A percentile compares a stretch with the other conserved stretches of the same genome.
phyloP scores from a whole-genome alignment of 2,113 vertebrate species.

The Raphicerus campestris region DNA sequence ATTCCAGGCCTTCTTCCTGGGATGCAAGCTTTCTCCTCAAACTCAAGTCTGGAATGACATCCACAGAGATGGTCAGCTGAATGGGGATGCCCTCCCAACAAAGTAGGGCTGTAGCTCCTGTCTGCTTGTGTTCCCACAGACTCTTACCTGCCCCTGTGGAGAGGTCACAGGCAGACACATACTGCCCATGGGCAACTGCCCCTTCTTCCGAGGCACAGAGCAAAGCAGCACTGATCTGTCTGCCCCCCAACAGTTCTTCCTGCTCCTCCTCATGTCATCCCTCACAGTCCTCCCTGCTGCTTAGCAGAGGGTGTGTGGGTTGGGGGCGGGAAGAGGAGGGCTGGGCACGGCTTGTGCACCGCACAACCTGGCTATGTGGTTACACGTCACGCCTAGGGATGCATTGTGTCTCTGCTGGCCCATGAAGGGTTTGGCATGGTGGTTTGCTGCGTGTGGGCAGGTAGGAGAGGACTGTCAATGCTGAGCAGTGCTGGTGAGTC shows the following conservation, averaged over 20 bases:
- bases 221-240: neutral
- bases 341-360: neutral
- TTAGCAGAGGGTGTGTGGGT: neutral
- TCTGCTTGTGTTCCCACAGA: neutral
- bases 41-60: neutral
- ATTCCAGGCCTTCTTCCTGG: neutral
- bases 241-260: neutral
- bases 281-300: neutral
- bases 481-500: neutral
- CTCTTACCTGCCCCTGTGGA: neutral
- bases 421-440: neutral
- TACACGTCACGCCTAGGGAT: conserved; percentile 25
- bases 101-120: neutral
- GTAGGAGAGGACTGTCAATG: neutral
- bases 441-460: neutral
- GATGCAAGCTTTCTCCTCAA: neutral
- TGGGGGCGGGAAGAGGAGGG: neutral
- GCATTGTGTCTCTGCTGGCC: conserved; percentile 34
- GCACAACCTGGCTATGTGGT: conserved; percentile 39
- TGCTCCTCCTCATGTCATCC: neutral
- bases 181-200: neutral
- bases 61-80: neutral
- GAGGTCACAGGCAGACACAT: neutral
- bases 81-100: neutral
- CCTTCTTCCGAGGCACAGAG: neutral